Evolutionary conservation across 2,797 vertebrate species (phyloP).

Genomic region (Vipera latastei): DNA sequence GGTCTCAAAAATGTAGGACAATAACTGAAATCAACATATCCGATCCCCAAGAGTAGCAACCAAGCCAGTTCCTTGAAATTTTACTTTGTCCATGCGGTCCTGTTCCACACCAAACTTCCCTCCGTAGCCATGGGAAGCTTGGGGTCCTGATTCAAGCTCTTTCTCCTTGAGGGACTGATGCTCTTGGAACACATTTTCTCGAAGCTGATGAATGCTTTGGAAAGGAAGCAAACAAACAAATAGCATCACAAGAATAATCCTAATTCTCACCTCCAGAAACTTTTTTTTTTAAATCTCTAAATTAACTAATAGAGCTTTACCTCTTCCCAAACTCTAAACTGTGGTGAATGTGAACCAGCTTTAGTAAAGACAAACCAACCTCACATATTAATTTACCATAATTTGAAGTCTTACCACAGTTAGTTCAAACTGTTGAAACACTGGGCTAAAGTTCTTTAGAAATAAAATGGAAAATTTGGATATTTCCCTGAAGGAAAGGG

Average conservation of each 20-base stretch:
- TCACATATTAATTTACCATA: background rate
- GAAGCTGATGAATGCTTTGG: constrained; percentile 84
- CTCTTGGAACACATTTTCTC: constrained; percentile 87
- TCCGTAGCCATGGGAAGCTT: constrained; percentile 91
- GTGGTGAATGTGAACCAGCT: background rate
- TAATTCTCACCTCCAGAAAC: background rate
- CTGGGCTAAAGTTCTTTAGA: background rate
- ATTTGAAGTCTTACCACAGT: background rate
- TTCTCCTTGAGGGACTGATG: constrained; percentile 87
- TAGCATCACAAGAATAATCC: background rate
- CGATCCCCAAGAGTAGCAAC: accelerated
- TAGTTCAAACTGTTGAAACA: background rate
- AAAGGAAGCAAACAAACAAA: constrained; percentile 13
- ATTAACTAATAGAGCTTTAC: background rate
- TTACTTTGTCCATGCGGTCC: constrained; percentile 95
- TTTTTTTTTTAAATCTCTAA: no score
- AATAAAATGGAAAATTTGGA: background rate
- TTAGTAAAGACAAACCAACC: background rate
- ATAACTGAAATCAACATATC: background rate
- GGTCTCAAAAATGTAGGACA: background rate
- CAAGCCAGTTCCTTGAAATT: background rate
- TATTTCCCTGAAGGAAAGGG: no score
- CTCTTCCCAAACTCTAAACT: background rate
- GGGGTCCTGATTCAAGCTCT: constrained; percentile 85
- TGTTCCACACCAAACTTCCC: constrained; percentile 93